These are phyloP conservation scores for Drosophila infuscata DNA, from an alignment of 2,888 invertebrate genomes.

Conservation along the genomic window DNA sequence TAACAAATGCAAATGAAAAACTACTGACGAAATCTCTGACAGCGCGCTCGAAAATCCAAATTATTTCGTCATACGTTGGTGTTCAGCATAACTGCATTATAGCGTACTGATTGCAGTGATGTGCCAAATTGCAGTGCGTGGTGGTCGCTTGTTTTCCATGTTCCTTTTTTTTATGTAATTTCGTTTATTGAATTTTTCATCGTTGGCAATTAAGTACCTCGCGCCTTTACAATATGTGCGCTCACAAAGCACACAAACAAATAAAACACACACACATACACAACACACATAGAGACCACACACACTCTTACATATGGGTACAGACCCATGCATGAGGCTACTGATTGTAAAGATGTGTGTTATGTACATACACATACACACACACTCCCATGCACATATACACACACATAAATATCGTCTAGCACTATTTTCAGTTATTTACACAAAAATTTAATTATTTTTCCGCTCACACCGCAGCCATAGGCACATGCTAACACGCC, in stretches of 20 bases:
- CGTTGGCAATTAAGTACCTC: slow-evolving; percentile 62
- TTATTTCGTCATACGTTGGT: slow-evolving; percentile 25
- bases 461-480: slow-evolving; percentile 16
- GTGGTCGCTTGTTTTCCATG: slow-evolving; percentile 32
- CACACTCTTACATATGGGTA: slow-evolving; percentile 30
- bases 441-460: slow-evolving; percentile 57
- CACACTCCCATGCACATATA: neutral
- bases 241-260: slow-evolving; percentile 55
- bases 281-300: slow-evolving; percentile 12
- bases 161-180: slow-evolving; percentile 65
- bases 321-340: slow-evolving; percentile 36
- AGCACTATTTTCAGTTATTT: slow-evolving; percentile 77
- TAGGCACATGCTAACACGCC: slow-evolving; percentile 23
- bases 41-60: slow-evolving; percentile 50
- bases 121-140: slow-evolving; percentile 22
- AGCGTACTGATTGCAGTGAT: slow-evolving; percentile 1
- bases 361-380: slow-evolving; percentile 30
- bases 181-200: slow-evolving; percentile 67
- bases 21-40: slow-evolving; percentile 65
- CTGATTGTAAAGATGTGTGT: slow-evolving; percentile 35
- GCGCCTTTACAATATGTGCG: slow-evolving; percentile 69
- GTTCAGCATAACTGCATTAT: slow-evolving; percentile 5
- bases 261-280: slow-evolving; percentile 30
- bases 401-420: slow-evolving; percentile 33
- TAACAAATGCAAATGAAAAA: slow-evolving; percentile 54